These are phyloP conservation scores for Caerostris extrusa DNA, from an alignment of 1,140 invertebrate species.

Conservation along the genomic window DNA sequence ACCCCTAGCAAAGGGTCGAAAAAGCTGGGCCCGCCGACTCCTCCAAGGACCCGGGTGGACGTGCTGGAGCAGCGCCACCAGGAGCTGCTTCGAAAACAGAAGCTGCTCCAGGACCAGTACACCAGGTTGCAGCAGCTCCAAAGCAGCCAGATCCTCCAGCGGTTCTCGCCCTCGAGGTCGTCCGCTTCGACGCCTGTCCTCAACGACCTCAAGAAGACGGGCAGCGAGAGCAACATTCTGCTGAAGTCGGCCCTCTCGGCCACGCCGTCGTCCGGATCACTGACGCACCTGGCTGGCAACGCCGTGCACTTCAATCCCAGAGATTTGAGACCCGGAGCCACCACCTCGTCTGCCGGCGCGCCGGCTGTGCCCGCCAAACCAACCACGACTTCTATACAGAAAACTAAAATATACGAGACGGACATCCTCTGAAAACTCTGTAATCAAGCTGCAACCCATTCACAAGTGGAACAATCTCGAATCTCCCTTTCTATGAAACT, in stretches of 20 bases:
- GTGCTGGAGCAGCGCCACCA: conserved; percentile 91
- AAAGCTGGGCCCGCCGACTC: conserved; percentile 71
- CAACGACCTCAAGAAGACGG: conserved; percentile 89
- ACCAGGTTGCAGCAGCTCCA: conserved; percentile 92
- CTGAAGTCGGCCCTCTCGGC: conserved; percentile 87
- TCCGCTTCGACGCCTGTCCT: conserved; percentile 84
- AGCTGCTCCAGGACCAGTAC: conserved; percentile 93
- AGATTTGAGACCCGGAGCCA: not conserved
- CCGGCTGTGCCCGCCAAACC: conserved; percentile 75
- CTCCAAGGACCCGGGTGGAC: conserved; percentile 85
- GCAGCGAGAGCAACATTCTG: conserved; percentile 92
- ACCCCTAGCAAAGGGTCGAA: conserved; percentile 65
- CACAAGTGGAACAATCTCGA: conserved; percentile 26
- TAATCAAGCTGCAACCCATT: not conserved
- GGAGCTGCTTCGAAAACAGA: conserved; percentile 92
- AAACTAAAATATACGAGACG: conserved; percentile 78
- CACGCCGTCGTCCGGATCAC: conserved; percentile 85
- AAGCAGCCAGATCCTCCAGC: conserved; percentile 88
- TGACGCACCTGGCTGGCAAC: conserved; percentile 85
- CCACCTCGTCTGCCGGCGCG: conserved; percentile 33
- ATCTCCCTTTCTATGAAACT: conserved; percentile 47
- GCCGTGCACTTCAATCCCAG: conserved; percentile 57
- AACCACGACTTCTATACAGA: conserved; percentile 62
- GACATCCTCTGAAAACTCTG: conserved; percentile 71
- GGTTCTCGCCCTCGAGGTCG: conserved; percentile 84